A percentile compares a stretch with the other conserved stretches of the same genome.
These are phyloP conservation scores for Morpho deidamia DNA, from an alignment of 2,888 invertebrate species.

Conservation along the genomic window DNA sequence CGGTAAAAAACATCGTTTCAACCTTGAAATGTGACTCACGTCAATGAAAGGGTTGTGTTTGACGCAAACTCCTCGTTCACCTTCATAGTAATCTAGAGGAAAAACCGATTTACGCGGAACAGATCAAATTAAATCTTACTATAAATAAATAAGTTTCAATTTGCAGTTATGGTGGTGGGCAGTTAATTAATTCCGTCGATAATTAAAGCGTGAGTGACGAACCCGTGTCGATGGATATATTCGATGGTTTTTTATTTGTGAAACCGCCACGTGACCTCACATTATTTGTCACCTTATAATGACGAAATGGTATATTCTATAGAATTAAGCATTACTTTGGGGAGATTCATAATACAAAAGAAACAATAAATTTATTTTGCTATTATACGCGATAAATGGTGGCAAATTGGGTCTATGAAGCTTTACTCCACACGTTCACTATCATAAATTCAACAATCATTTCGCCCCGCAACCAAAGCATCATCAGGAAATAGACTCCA, in stretches of 20 bases:
- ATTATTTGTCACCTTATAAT: too few relatives aligned
- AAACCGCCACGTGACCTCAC: too few relatives aligned
- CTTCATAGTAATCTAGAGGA: constrained; percentile 41
- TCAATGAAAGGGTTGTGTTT: constrained; percentile 42
- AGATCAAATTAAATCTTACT: constrained; percentile 30
- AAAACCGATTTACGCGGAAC: constrained; percentile 44
- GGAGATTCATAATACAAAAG: too few relatives aligned
- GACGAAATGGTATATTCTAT: too few relatives aligned
- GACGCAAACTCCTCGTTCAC: constrained; percentile 56
- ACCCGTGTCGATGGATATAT: constrained; percentile 22
- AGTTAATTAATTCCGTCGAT: constrained; percentile 40
- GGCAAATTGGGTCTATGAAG: too few relatives aligned
- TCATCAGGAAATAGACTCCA: too few relatives aligned
- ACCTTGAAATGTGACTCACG: constrained; percentile 27
- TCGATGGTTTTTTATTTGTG: neutral
- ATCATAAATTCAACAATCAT: too few relatives aligned
- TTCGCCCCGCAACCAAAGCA: too few relatives aligned
- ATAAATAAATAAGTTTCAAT: constrained; percentile 25
- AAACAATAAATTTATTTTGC: too few relatives aligned
- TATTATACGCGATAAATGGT: too few relatives aligned
- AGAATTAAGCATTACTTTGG: too few relatives aligned
- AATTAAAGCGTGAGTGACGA: constrained; percentile 33
- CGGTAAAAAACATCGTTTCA: constrained; percentile 8
- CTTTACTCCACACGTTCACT: too few relatives aligned
- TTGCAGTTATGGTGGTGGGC: constrained; percentile 18